Percentiles rank a stretch among this genome's conserved stretches.
These are phyloP conservation scores for Acleris emargana DNA, from an alignment of 2,888 invertebrate species.

Conservation along the genomic window DNA sequence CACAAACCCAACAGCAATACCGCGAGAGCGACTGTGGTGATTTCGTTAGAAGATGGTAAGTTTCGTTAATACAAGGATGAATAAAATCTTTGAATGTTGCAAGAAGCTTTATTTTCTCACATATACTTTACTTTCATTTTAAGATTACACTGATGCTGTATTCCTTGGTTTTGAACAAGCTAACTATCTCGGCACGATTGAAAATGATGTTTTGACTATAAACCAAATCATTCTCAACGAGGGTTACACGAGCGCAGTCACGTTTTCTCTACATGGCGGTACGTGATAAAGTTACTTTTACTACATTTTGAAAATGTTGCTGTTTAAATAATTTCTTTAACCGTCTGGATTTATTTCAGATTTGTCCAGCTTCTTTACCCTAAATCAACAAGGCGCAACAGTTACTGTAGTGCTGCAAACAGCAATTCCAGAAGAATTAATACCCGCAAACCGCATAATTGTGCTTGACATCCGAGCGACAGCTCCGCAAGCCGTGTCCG, in stretches of 20 bases:
- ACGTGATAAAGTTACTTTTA: not conserved
- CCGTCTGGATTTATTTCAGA: conserved; percentile 7
- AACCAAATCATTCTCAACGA: conserved; percentile 36
- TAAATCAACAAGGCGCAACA: conserved; percentile 25
- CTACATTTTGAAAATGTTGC: not conserved
- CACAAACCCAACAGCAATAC: conserved; percentile 30
- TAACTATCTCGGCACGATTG: conserved; percentile 40
- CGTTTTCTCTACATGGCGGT: conserved; percentile 40
- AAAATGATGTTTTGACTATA: conserved; percentile 28
- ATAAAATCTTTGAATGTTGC: not conserved
- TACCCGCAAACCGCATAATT: conserved; percentile 46
- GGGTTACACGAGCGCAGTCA: conserved; percentile 38
- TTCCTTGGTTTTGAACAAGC: conserved; percentile 43
- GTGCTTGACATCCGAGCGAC: conserved; percentile 49
- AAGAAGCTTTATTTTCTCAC: not conserved
- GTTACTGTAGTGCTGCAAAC: conserved; percentile 37
- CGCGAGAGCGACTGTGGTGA: conserved; percentile 36
- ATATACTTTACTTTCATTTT: not conserved
- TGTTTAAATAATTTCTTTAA: too few relatives aligned
- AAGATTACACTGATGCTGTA: conserved; percentile 37
- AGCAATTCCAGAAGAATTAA: conserved; percentile 45
- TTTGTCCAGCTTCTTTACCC: conserved; percentile 37
- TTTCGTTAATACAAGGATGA: not conserved
- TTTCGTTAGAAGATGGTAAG: conserved; percentile 16
- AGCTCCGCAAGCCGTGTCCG: conserved; percentile 44